Base-by-base conservation (phyloP, 2,113 vertebrate genomes). In the Vidua macroura region DNA sequence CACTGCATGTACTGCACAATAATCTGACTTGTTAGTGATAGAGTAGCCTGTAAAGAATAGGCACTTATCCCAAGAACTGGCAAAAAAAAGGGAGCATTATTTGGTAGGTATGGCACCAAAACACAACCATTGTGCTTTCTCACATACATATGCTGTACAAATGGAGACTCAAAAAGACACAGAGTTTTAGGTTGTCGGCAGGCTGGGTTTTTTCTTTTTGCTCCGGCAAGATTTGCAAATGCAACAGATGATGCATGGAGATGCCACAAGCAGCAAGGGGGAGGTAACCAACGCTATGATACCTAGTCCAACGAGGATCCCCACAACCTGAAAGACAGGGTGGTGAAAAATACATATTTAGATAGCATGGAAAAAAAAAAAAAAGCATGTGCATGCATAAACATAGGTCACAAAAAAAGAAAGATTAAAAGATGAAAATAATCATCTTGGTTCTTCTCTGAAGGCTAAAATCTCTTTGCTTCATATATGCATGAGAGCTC, bases 231-330 rank as follows among this genome's bases (percentile, higher is more conserved):
- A 99, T 88, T 99, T 99, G 97, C 99, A 99, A 84, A 99, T 94
- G 68, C 99, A 99, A 94, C 99, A 99, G 97, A 99, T 98, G 85
- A 99, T 99, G 96, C 99, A 99, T 0, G 99, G 99, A 11, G 99
- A 99, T 30, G 99, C 99, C 96, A 99, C 97, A 5, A 99, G 98
- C 37, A 99, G 97, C 93, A 99, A 97, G 3, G 99, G 99, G 15
- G 99, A 99, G 1, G 99, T 99, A 93, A 99, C 98, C 98, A 99
- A 75, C 14, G 99, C 98, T 28, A 99, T 98, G 93, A 99, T 98
- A 86, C 99, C 99, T 27, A 99, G 92, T 56, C 99, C 99, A 83
- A 99, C 97, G 12, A 99, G 98, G 96, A 99, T 99, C 5, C 99
- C 99, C 67, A 99, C 99, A 96, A 99, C 99, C 99, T 99, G 96